phyloP scores from a whole-genome alignment of 2,113 vertebrate genomes.

The Oncorhynchus masou region DNA sequence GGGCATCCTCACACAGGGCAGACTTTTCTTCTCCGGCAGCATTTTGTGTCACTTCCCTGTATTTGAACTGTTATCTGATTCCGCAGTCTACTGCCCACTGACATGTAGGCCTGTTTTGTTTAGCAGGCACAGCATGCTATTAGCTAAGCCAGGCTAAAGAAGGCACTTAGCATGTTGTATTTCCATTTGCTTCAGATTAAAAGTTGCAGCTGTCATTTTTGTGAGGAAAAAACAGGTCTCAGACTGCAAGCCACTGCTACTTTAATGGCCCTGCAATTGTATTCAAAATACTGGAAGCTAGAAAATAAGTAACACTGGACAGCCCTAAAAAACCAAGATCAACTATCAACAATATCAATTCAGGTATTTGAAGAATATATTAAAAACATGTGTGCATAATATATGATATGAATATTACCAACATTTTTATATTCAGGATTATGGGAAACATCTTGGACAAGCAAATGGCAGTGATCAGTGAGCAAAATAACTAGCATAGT shows the following conservation, averaged over 20 bases:
- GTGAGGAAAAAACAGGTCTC: background rate
- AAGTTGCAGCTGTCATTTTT: background rate
- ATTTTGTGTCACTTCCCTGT: background rate
- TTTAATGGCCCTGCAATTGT: conserved; percentile 16
- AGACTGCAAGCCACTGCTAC: background rate
- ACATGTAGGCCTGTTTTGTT: background rate
- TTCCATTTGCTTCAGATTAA: conserved; percentile 11
- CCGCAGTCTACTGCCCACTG: background rate
- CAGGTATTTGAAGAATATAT: conserved; percentile 12
- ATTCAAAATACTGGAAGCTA: conserved; percentile 1
- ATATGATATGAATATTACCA: background rate
- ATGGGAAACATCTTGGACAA: too few species aligned
- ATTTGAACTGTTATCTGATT: background rate
- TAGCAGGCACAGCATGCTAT: background rate
- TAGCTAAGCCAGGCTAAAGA: background rate
- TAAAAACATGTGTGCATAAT: conserved; percentile 1
- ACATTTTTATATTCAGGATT: background rate
- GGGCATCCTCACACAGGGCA: background rate
- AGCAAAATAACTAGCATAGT: background rate
- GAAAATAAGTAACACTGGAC: conserved; percentile 44
- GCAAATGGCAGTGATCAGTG: background rate
- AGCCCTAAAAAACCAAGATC: conserved; percentile 36
- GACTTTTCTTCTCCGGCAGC: background rate
- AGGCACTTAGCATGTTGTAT: conserved; percentile 45
- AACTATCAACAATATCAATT: conserved; percentile 1